Conservation (phyloP, 2,888 invertebrate genomes). For the Chrysina gloriosa region DNA sequence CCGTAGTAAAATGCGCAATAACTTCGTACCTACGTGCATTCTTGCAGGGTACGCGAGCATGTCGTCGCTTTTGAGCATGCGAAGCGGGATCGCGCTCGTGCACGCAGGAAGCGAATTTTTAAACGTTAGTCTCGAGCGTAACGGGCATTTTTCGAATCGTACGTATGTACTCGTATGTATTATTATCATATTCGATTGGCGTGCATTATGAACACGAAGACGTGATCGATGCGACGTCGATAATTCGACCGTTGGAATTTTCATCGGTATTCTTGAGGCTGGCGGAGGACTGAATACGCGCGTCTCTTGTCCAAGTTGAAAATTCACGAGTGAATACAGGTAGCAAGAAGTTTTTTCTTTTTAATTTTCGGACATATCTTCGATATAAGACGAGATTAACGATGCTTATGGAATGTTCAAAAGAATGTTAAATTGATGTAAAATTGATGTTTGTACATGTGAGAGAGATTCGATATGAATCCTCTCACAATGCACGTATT, state of each 20-base stretch:
- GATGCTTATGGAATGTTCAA: not conserved
- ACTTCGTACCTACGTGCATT: not conserved
- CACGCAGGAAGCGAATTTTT: constrained; percentile 33
- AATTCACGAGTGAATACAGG: too few species aligned
- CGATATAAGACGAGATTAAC: not conserved
- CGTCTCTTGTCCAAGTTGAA: constrained; percentile 10
- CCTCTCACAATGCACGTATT: too few species aligned
- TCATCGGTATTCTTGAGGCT: constrained; percentile 12
- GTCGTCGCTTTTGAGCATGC: too few species aligned
- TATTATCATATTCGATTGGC: constrained; percentile 33
- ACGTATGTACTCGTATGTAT: too few species aligned
- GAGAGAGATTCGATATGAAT: too few species aligned
- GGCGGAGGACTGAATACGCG: constrained; percentile 1
- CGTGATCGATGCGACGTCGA: constrained; percentile 21
- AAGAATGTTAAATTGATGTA: not conserved
- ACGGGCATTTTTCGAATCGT: constrained; percentile 21
- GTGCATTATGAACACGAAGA: constrained; percentile 27
- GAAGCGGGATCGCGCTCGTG: constrained; percentile 4
- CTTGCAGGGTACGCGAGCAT: too few species aligned
- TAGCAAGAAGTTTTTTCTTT: too few species aligned
- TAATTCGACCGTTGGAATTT: constrained; percentile 11
- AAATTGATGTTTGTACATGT: too few species aligned
- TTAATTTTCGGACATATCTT: too few species aligned
- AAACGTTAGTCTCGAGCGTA: constrained; percentile 25
- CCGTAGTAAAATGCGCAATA: constrained; percentile 6